phyloP scores from a whole-genome alignment of 2,113 vertebrate genomes.

The Pteropus alecto region DNA sequence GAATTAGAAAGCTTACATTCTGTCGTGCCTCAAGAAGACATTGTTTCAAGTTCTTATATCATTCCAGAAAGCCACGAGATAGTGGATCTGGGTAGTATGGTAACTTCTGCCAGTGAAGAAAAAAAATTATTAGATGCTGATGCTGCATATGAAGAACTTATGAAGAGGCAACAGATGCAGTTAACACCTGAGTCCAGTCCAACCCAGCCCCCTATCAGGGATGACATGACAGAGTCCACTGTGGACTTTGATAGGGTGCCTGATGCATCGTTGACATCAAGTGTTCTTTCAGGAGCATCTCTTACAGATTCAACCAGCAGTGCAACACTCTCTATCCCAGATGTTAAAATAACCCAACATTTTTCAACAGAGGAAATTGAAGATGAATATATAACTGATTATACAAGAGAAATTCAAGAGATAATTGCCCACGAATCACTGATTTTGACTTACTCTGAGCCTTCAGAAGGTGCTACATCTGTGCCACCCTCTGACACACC shows the following conservation, averaged over 20 bases:
- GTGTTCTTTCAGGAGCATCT: conserved; percentile 80
- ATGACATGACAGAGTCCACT: conserved; percentile 76
- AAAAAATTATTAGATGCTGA: conserved; percentile 84
- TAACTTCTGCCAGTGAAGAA: conserved; percentile 80
- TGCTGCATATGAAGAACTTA: conserved; percentile 85
- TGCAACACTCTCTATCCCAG: conserved; percentile 93
- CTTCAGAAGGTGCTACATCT: conserved; percentile 82
- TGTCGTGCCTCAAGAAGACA: conserved; percentile 85
- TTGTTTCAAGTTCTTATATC: conserved; percentile 81
- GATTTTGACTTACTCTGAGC: conserved; percentile 87
- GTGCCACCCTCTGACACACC: conserved; percentile 83
- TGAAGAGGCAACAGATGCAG: conserved; percentile 88
- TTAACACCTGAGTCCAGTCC: conserved; percentile 91
- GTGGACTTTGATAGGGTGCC: conserved; percentile 71
- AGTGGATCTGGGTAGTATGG: conserved; percentile 85
- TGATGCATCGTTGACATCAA: conserved; percentile 79
- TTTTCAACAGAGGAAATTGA: conserved; percentile 96
- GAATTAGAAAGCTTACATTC: conserved; percentile 86
- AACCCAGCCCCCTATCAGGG: conserved; percentile 83
- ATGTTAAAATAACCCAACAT: conserved; percentile 98
- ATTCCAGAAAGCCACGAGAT: conserved; percentile 91
- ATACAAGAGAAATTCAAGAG: conserved; percentile 87
- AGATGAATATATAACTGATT: conserved; percentile 89
- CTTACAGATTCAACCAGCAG: conserved; percentile 85
- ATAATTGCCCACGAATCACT: conserved; percentile 89